Percentiles rank a stretch among this genome's conserved stretches.
These are phyloP conservation scores for Oreotrochilus melanogaster DNA, from an alignment of 2,113 vertebrate species.

Conservation along the genomic window DNA sequence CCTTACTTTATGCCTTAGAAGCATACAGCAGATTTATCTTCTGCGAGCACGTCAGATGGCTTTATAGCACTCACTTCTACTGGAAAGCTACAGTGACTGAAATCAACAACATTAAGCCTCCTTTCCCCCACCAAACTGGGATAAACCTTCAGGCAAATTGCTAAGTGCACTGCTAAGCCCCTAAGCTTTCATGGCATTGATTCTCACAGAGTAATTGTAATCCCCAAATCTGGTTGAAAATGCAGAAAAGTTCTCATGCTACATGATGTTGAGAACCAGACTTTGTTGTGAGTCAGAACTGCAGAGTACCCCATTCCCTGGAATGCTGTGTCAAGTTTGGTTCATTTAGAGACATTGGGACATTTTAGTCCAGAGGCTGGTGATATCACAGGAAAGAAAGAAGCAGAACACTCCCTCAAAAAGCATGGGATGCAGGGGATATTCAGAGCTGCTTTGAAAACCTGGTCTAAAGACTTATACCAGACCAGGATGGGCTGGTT, in stretches of 20 bases:
- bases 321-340: neutral
- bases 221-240: neutral
- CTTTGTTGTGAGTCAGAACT: neutral
- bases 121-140: constrained; percentile 12
- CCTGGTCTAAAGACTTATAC: neutral
- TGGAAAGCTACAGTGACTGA: constrained; percentile 42
- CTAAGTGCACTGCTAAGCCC: constrained; percentile 34
- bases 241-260: neutral
- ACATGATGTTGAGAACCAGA: neutral
- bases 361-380: neutral
- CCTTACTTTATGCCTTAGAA: constrained; percentile 44
- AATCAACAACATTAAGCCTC: constrained; percentile 54
- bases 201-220: neutral
- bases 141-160: constrained; percentile 58
- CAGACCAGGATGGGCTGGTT: neutral
- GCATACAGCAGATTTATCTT: constrained; percentile 42
- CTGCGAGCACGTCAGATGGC: constrained; percentile 2
- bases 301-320: neutral
- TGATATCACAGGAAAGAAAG: neutral
- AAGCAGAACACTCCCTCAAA: neutral
- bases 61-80: constrained; percentile 39
- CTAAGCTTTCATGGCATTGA: constrained; percentile 31
- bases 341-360: neutral
- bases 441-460: neutral
- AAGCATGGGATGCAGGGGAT: neutral